phyloP scores from a whole-genome alignment of 2,888 invertebrate species.

The Deilephila porcellus region DNA sequence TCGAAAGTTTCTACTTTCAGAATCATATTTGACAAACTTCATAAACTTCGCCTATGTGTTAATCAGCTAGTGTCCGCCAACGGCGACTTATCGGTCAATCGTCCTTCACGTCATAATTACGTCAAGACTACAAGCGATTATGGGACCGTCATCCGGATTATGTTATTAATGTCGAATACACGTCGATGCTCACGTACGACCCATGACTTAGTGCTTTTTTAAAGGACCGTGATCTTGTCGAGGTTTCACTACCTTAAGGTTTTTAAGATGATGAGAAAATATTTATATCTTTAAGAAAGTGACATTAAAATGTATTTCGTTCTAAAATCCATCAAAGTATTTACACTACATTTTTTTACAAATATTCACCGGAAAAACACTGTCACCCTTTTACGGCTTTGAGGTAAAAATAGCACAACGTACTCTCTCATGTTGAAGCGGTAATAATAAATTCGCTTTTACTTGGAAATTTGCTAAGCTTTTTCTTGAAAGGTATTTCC shows the following conservation, averaged over 20 bases:
- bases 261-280: not conserved
- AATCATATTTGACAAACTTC: too few relatives aligned
- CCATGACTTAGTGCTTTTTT: not conserved
- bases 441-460: too few relatives aligned
- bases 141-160: conserved; percentile 1
- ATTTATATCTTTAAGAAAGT: too few relatives aligned
- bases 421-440: too few relatives aligned
- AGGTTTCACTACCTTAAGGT: not conserved
- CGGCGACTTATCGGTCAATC: not conserved
- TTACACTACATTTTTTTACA: too few relatives aligned
- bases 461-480: too few relatives aligned
- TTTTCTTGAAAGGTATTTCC: too few relatives aligned
- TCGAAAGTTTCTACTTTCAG: too few relatives aligned
- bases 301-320: not conserved
- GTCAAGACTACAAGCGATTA: conserved; percentile 9
- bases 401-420: too few relatives aligned
- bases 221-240: not conserved
- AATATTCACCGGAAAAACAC: too few relatives aligned
- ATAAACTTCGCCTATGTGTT: too few relatives aligned
- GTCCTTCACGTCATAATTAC: not conserved
- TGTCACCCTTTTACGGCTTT: too few relatives aligned
- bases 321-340: not conserved
- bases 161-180: conserved; percentile 6
- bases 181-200: conserved; percentile 11
- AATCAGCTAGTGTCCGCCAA: not conserved